Base-by-base conservation (phyloP, 92 coral and sea anemone species). In the Zoanthus sociatus region DNA sequence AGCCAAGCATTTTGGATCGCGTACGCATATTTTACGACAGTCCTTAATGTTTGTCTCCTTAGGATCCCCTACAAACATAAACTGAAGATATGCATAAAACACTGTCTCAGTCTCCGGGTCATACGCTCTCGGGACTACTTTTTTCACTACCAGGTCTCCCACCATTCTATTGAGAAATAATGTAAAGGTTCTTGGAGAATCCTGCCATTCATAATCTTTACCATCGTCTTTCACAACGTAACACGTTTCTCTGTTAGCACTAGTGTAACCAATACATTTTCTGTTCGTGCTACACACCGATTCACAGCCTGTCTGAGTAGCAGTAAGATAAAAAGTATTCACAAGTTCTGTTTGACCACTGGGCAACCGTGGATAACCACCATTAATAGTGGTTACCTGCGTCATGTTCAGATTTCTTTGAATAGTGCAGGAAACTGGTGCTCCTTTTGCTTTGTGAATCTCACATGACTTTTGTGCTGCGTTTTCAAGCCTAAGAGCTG, bases 391-490 rank as follows among this genome's bases (percentile, higher is more conserved):
- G 72, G 21, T 7, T 20, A 67, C 42, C 0, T 67, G 11, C 20
- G 72, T 30, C 11, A 9, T 32, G 7, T 21, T 9, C 33, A 16
- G 6, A n/a, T 66, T 66, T 66, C 37, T 66, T 20, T 31, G 37
- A 66, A 17, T 10, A 15, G 68, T 61, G 68, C 68, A 61, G 3
- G 68, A 61, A 15, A 61, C 68, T 61, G 68, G 7, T 16, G 0
- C 32, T 18, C 71, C 71, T 21, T 67, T 67, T 21, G 72, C 21
- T 67, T 67, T 67, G 37, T 20, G 72, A 20, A 67, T 20, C 72
- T 67, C 72, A 8, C 72, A 67, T 67, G 72, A 67, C 20, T 67
- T 67, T 67, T 67, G 42, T 20, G 72, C 33, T 18, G 72, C 72
- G 0, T 9, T 18, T 67, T 67, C 3, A 21, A 67, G 72, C 72